Evolutionary conservation across 1,140 invertebrate species (phyloP).

Genomic region (Epicauta chinensis): DNA sequence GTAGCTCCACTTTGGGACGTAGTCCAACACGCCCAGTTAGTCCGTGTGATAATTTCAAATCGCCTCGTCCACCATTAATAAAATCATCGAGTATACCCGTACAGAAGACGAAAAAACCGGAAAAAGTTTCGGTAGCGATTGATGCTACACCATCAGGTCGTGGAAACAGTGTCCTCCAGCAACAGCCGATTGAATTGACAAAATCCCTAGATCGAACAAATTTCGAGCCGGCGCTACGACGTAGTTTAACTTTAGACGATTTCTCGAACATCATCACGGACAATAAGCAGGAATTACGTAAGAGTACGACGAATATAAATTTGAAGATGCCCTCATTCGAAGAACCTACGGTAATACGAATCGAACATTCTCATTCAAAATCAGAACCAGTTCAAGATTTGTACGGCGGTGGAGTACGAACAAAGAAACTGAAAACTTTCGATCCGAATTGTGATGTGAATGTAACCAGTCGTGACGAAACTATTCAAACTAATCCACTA

Average conservation of each 20-base stretch:
- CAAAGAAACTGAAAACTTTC: conserved; percentile 42
- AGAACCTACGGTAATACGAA: conserved; percentile 41
- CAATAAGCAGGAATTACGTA: conserved; percentile 40
- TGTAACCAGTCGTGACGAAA: conserved; percentile 59
- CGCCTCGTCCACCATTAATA: conserved; percentile 13
- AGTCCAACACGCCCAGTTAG: conserved; percentile 46
- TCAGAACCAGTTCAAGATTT: conserved; percentile 61
- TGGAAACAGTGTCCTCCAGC: conserved; percentile 62
- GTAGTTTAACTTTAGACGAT: conserved; percentile 45
- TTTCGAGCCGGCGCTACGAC: conserved; percentile 37
- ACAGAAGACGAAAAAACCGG: conserved; percentile 43
- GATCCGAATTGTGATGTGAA: conserved; percentile 58
- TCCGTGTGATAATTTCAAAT: conserved; percentile 36
- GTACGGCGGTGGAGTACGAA: conserved; percentile 44
- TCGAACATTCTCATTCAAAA: conserved; percentile 64
- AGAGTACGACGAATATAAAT: conserved; percentile 45
- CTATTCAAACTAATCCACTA: conserved; percentile 41
- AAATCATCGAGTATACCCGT: conserved; percentile 27
- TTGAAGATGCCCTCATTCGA: conserved; percentile 33
- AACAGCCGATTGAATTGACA: conserved; percentile 65
- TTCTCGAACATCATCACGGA: conserved; percentile 31
- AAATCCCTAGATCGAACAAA: conserved; percentile 50
- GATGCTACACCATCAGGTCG: conserved; percentile 67
- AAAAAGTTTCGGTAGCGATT: conserved; percentile 66
- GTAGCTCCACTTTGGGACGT: conserved; percentile 39